Conservation (phyloP, 2,797 vertebrate genomes). For the Chloroceryle amazona region DNA sequence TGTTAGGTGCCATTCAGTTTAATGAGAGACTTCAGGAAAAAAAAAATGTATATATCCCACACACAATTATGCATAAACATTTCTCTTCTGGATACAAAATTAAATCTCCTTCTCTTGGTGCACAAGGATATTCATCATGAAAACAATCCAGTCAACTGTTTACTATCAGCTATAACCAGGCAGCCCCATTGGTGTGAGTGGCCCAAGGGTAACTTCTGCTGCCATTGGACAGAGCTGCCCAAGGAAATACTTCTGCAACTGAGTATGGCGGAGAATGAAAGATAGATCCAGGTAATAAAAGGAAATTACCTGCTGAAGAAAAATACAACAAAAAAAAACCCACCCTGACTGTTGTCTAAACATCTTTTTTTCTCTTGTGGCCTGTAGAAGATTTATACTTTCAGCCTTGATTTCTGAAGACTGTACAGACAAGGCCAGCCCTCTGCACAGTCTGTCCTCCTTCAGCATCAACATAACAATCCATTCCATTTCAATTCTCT, state of each 20-base stretch:
- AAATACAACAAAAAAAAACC: not conserved
- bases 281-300: not conserved
- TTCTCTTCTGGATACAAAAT: slow-evolving; percentile 34
- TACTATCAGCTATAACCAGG: slow-evolving; percentile 23
- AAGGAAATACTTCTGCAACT: not conserved
- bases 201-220: not conserved
- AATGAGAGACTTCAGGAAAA: slow-evolving; percentile 1
- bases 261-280: not conserved
- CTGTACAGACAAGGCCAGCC: not conserved
- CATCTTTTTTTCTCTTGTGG: not conserved
- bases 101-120: slow-evolving; percentile 14
- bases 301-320: not conserved
- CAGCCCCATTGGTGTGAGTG: not conserved
- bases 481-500: not conserved
- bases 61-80: slow-evolving; percentile 7
- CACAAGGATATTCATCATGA: not conserved
- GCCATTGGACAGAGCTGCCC: not conserved
- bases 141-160: not conserved
- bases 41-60: not conserved
- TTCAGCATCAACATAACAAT: not conserved
- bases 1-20: slow-evolving; percentile 47
- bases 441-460: not conserved
- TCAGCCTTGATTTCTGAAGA: not conserved
- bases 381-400: not conserved
- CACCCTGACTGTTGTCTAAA: not conserved